Conservation (phyloP, 2,113 vertebrate species). For the Oncorhynchus clarkii region DNA sequence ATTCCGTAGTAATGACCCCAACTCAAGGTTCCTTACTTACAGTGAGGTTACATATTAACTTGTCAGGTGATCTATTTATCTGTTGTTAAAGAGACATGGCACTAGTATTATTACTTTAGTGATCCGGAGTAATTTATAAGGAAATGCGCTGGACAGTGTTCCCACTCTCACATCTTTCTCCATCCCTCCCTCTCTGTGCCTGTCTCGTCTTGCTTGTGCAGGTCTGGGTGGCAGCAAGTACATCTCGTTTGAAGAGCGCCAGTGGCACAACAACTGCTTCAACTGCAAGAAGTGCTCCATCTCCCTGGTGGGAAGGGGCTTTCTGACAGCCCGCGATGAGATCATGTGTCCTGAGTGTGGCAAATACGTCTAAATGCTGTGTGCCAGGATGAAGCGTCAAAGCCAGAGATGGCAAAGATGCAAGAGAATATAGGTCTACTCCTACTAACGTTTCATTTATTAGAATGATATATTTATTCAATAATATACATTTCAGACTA, state of each 20-base stretch:
- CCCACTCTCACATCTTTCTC: neutral
- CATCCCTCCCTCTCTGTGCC: neutral
- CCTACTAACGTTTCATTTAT: no score
- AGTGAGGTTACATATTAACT: neutral
- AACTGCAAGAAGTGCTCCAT: slow-evolving; percentile 97
- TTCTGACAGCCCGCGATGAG: slow-evolving; percentile 94
- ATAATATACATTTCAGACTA: neutral
- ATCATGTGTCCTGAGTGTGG: slow-evolving; percentile 96
- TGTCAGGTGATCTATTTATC: neutral
- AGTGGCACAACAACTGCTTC: slow-evolving; percentile 99
- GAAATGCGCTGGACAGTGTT: neutral
- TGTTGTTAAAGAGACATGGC: neutral
- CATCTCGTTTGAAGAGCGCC: slow-evolving; percentile 97
- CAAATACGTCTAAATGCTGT: slow-evolving; percentile 84
- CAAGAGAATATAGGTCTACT: no score
- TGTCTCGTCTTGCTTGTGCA: slow-evolving; percentile 43
- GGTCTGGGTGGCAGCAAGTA: slow-evolving; percentile 96
- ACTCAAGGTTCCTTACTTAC: neutral
- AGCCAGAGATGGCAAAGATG: no score
- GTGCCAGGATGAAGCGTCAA: neutral
- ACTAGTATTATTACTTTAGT: slow-evolving; percentile 42
- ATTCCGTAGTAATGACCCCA: neutral
- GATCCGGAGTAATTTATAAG: neutral
- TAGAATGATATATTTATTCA: no score
- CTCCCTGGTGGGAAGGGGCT: slow-evolving; percentile 92